Conservation (phyloP, 2,113 vertebrate species). For the Bufo gargarizans region DNA sequence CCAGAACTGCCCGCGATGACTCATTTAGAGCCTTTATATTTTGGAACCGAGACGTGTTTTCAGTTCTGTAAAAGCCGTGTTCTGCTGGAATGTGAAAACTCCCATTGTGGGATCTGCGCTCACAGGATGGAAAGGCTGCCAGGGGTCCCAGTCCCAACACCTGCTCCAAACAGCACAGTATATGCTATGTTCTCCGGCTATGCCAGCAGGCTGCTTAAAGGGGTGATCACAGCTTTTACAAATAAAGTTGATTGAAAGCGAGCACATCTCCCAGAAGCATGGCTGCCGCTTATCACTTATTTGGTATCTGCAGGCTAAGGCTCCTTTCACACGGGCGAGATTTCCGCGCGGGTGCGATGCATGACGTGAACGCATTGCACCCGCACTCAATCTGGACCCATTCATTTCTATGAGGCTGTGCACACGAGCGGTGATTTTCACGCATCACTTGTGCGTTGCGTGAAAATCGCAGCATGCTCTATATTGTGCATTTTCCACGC, state of each 20-base stretch:
- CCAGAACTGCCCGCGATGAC: constrained; percentile 1
- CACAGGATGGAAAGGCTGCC: background rate
- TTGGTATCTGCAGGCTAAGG: background rate
- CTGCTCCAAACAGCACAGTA: background rate
- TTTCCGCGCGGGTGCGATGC: too few relatives aligned
- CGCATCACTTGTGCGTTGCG: too few relatives aligned
- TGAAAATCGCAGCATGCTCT: too few relatives aligned
- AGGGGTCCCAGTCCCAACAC: background rate
- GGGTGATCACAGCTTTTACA: background rate
- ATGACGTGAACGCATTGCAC: too few relatives aligned
- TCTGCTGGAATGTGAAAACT: background rate
- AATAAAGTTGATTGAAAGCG: background rate
- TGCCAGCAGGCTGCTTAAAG: background rate
- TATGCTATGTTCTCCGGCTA: background rate
- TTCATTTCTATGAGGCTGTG: too few relatives aligned
- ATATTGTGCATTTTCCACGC: too few relatives aligned
- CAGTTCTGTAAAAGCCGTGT: constrained; percentile 4
- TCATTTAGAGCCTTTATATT: constrained; percentile 33
- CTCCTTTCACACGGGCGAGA: too few relatives aligned
- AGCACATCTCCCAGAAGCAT: too few relatives aligned
- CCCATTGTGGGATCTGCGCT: background rate
- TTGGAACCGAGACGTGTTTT: constrained; percentile 35
- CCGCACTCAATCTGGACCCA: too few relatives aligned
- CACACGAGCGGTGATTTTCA: too few relatives aligned
- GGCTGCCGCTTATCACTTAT: background rate